A percentile compares a stretch with the other conserved stretches of the same genome.
Evolutionary conservation across 2,113 vertebrate species (phyloP).

Genomic region (Pteruthius melanotis): DNA sequence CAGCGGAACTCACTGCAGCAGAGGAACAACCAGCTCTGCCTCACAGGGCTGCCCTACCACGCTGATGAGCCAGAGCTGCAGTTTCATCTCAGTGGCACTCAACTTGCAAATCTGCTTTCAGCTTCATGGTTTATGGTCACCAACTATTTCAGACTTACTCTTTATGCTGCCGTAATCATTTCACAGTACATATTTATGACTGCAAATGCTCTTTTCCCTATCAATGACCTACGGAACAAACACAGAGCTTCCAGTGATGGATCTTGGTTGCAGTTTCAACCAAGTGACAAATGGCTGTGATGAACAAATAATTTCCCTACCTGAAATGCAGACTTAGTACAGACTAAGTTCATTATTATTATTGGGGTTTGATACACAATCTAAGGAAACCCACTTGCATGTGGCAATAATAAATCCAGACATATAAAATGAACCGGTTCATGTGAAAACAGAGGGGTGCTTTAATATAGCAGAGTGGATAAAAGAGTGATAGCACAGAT

Average conservation of each 20-base stretch:
- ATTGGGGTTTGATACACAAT: background rate
- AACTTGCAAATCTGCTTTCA: background rate
- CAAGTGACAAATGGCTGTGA: background rate
- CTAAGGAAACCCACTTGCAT: background rate
- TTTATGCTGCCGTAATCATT: fast-evolving
- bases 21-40: background rate
- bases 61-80: background rate
- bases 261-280: background rate
- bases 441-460: background rate
- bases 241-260: background rate
- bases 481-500: background rate
- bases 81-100: background rate
- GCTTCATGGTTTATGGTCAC: background rate
- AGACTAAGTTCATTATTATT: background rate
- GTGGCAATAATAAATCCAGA: background rate
- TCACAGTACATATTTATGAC: background rate
- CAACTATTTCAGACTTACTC: background rate
- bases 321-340: background rate
- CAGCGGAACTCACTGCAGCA: background rate
- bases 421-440: fast-evolving
- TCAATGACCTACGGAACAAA: background rate
- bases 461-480: background rate
- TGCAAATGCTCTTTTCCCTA: background rate
- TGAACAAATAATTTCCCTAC: background rate
- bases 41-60: background rate